Evolutionary conservation across 2,113 vertebrate genomes (phyloP).

Genomic region (Bungarus multicinctus): DNA sequence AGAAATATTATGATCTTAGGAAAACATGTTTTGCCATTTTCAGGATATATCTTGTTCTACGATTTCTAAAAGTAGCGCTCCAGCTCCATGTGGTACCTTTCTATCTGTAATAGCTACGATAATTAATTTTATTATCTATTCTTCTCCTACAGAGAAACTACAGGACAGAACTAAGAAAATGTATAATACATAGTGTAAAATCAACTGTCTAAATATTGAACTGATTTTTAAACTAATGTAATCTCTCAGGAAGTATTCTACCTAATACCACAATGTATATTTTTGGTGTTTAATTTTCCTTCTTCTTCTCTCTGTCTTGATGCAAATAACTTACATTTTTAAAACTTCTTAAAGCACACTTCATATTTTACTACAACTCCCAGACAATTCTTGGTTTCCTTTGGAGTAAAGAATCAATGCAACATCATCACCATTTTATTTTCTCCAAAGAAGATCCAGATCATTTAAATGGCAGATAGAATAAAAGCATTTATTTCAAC

Average conservation of each 20-base stretch:
- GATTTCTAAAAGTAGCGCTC: background rate
- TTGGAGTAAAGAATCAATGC: background rate
- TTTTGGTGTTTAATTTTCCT: background rate
- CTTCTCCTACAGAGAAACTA: background rate
- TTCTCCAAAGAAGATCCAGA: background rate
- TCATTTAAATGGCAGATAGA: background rate
- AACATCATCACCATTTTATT: background rate
- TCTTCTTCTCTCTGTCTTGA: background rate
- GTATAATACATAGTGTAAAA: background rate
- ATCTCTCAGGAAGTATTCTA: background rate
- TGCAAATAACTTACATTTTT: background rate
- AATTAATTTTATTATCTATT: background rate
- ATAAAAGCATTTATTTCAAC: background rate
- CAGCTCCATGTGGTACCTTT: background rate
- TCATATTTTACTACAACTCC: background rate
- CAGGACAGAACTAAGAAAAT: background rate
- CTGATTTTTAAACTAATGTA: background rate
- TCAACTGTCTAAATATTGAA: slow-evolving; percentile 6
- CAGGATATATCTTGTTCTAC: background rate
- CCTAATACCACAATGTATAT: background rate
- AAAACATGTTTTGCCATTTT: background rate
- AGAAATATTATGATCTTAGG: background rate
- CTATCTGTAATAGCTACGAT: background rate
- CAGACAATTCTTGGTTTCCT: background rate
- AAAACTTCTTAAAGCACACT: background rate